phyloP scores from a whole-genome alignment of 2,797 vertebrate genomes.

The Champsocephalus esox region DNA sequence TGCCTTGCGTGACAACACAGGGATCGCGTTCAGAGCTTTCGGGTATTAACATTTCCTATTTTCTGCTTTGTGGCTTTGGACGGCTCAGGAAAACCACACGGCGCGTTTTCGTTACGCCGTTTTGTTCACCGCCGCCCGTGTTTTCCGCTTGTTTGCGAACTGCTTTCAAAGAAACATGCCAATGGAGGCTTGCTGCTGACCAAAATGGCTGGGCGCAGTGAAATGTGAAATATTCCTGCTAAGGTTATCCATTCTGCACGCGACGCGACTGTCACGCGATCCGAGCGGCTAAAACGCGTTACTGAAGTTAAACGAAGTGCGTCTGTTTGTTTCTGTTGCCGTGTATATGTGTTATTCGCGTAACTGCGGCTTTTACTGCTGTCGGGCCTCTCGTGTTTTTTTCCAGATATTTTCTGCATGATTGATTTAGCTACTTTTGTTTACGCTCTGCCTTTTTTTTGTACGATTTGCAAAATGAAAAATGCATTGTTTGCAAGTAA shows the following conservation, averaged over 20 bases:
- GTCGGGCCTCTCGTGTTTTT: slow-evolving; percentile 46
- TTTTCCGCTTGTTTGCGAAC: slow-evolving; percentile 32
- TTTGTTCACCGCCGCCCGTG: neutral
- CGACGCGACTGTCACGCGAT: slow-evolving; percentile 47
- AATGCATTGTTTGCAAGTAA: neutral
- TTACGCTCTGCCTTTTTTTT: slow-evolving; percentile 1
- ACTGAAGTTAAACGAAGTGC: slow-evolving; percentile 26
- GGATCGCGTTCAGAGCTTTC: slow-evolving; percentile 76
- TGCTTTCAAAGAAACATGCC: slow-evolving; percentile 75
- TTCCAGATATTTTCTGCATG: slow-evolving; percentile 51
- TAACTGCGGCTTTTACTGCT: slow-evolving; percentile 41
- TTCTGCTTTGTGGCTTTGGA: neutral
- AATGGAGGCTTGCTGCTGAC: slow-evolving; percentile 80
- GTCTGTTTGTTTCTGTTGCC: neutral
- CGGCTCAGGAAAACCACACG: neutral
- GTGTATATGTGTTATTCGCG: slow-evolving; percentile 19
- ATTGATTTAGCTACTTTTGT: slow-evolving; percentile 39
- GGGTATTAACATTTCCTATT: slow-evolving; percentile 66
- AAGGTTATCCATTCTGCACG: slow-evolving; percentile 51
- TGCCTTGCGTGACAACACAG: slow-evolving; percentile 82
- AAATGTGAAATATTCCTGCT: slow-evolving; percentile 81
- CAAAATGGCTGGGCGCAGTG: slow-evolving; percentile 86
- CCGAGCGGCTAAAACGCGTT: neutral
- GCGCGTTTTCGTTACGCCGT: neutral
- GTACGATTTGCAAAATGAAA: neutral